phyloP scores from a whole-genome alignment of 2,888 invertebrate species.

The Scrobipalpa atriplicella region DNA sequence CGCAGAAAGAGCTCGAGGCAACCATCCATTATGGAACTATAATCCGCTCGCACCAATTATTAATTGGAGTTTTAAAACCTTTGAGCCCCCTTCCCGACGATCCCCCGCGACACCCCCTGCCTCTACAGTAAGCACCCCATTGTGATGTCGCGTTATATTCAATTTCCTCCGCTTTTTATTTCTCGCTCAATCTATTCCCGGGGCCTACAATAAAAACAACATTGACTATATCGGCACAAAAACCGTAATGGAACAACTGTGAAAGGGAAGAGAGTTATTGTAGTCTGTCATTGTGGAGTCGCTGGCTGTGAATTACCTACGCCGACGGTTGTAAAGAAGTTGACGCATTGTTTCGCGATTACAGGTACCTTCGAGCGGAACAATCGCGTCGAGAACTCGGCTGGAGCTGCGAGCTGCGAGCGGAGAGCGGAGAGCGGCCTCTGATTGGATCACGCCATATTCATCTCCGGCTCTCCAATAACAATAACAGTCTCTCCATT shows the following conservation, averaged over 20 bases:
- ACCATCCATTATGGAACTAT: constrained; percentile 19
- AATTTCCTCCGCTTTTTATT: constrained; percentile 23
- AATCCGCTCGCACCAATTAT: constrained; percentile 22
- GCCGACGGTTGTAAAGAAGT: not conserved
- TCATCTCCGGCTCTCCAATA: not conserved
- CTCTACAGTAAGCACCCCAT: constrained; percentile 11
- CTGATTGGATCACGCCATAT: not conserved
- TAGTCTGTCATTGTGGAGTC: constrained; percentile 15
- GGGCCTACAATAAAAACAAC: constrained; percentile 20
- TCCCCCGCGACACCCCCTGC: constrained; percentile 13
- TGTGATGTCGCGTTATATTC: constrained; percentile 19
- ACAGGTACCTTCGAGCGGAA: constrained; percentile 7
- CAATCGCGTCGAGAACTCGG: not conserved
- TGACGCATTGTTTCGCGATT: constrained; percentile 16
- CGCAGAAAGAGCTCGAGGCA: not conserved
- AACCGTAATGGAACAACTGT: constrained; percentile 20
- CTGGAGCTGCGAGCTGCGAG: not conserved
- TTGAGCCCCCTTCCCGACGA: constrained; percentile 1
- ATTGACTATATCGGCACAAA: constrained; percentile 21
- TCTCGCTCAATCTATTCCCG: constrained; percentile 20
- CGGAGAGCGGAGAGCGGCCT: no score
- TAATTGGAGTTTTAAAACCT: constrained; percentile 3
- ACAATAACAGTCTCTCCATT: not conserved
- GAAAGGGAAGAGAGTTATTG: constrained; percentile 24
- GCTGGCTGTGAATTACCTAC: constrained; percentile 8